Base-by-base conservation (phyloP, 2,797 vertebrate genomes). In the Crenichthys baileyi region DNA sequence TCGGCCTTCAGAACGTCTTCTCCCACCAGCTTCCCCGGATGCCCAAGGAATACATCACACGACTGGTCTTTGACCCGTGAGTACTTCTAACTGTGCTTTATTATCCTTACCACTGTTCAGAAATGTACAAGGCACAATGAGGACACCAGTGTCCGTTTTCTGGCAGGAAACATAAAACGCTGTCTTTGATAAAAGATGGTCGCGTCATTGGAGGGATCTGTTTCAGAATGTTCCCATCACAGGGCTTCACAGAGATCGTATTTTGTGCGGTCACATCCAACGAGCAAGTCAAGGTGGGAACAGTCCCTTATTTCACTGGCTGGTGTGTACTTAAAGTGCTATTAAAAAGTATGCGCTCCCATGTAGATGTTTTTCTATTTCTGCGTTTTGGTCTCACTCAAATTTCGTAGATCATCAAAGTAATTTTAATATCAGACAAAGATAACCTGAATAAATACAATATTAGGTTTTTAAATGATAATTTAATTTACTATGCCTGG, bases 121-220 rank as follows among this genome's bases (percentile, higher is more conserved):
- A 36, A 12, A 7, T 67, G 53, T 7, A 11, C 2, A 60, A 51
- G 56, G 22, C 0, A 9, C 18, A 2, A 5, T 76, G 53, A 71
- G 18, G 7, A 8, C 1, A n/a, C 0, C 13, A 7, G 9, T 16
- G 18, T 76, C 20, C 4, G 9, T 80, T 70, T 76, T 89, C 82
- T 9, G 2, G 79, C 93, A 99, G 98, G 94, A 99, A 99, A 94
- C 98, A 99, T 92, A 99, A 99, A 95, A 99, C 98, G 0, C 96
- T 99, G 83, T 98, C 98, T 46, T 94, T 99, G 87, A 98, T 99
- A 94, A 99, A 99, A 93, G 98, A 99, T 51, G 98, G 98, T n/a
- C 97, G 98, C n/a, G 98, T 99, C 75, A 99, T 99, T 0, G 98
- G 98, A 39, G 98, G 98, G 36, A 99, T 99, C 94, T 99, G 98